A percentile compares a stretch with the other conserved stretches of the same genome.
Conservation (phyloP, 2,113 vertebrate genomes). For the Galemys pyrenaicus region DNA sequence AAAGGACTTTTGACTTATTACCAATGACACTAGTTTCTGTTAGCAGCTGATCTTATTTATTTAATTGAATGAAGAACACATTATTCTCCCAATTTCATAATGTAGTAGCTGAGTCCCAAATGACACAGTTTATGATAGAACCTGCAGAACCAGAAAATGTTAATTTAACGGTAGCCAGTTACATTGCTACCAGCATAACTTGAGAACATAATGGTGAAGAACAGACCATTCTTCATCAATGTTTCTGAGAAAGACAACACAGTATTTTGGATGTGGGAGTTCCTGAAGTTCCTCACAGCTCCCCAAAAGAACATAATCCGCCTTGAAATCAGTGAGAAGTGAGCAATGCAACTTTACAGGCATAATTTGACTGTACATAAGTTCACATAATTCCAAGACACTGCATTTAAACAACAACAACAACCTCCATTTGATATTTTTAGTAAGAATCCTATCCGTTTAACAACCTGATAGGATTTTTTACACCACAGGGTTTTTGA, state of each 20-base stretch:
- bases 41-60: neutral
- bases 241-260: neutral
- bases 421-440: neutral
- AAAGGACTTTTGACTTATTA: neutral
- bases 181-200: too few species aligned
- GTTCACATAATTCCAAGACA: neutral
- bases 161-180: too few species aligned
- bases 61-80: neutral
- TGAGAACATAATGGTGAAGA: too few species aligned
- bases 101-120: neutral
- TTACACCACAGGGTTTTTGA: slow-evolving; percentile 38
- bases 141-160: neutral
- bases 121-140: neutral
- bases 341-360: neutral
- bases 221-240: too few species aligned
- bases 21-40: neutral
- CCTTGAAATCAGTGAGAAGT: neutral
- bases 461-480: too few species aligned
- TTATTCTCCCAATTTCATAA: neutral
- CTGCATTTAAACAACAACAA: neutral
- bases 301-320: neutral
- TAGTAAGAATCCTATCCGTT: slow-evolving; percentile 51
- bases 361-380: neutral
- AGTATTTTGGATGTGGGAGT: neutral
- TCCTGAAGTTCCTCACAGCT: neutral